Evolutionary conservation across 2,113 vertebrate genomes (phyloP), one percentile per base, ranked within the genome.

Genomic region (Toxotes jaculatrix): DNA sequence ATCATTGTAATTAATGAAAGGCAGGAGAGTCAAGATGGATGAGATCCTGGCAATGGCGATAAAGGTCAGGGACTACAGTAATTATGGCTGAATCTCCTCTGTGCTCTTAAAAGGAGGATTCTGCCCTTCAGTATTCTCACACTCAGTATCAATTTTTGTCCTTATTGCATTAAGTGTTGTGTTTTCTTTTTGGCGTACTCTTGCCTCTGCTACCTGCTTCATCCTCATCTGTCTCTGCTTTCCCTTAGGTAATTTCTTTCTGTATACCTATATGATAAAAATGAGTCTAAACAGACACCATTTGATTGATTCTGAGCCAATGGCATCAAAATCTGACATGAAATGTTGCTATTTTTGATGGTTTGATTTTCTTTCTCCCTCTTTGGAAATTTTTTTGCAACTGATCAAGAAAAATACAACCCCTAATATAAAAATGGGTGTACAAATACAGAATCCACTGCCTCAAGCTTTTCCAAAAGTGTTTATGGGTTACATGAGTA

Each of bases 1-100:
- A 69, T 70, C 67, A 67, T 4, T 73, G 38, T 68, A 71, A 90
- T 74, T 86, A 79, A 85, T 82, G 60, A 45, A 66, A 55, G 69
- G 21, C 42, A 60, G 17, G 45, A 71, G 45, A 76, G 42, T 0
- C 5, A 74, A 27, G 32, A 79, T 53, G 47, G 66, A 82, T 66
- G 77, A 76, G 55, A 62, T 40, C 4, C 16, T 36, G 23, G 12
- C 12, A 13, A 73, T 79, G 53, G 47, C 61, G 77, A 72, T 70
- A 86, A 78, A 81, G 23, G 59, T 77, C 49, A 21, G 38, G 61
- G 21, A 67, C 21, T 19, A 17, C 0, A 21, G 14, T 74, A 79
- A 83, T 74, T 49, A 80, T n/a, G 51, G 12, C 19, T 57, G 36
- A 32, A 78, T 42, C 31, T 62, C 34, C 31, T 45, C 38, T n/a